phyloP scores from a whole-genome alignment of 2,888 invertebrate species.

The Heliconius aoede region DNA sequence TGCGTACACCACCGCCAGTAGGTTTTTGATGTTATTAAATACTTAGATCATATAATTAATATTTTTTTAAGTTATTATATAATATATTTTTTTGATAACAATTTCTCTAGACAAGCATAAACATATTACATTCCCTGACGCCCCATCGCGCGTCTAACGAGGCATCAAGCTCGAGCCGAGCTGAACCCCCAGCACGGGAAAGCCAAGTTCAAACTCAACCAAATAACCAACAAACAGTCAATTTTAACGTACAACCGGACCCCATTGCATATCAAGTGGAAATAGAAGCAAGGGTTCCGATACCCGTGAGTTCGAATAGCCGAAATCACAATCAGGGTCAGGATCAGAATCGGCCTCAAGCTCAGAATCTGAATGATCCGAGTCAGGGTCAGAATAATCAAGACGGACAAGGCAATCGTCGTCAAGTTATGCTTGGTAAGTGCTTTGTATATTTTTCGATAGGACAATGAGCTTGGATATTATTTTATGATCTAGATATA shows the following conservation, averaged over 20 bases:
- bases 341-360: conserved; percentile 26
- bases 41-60: neutral
- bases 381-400: conserved; percentile 39
- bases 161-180: conserved; percentile 16
- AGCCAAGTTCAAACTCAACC: conserved; percentile 43
- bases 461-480: neutral
- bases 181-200: conserved; percentile 17
- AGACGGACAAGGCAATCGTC: conserved; percentile 53
- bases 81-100: neutral
- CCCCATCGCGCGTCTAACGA: conserved; percentile 40
- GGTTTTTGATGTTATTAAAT: conserved; percentile 20
- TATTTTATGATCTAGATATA: neutral
- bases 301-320: conserved; percentile 63
- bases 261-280: conserved; percentile 68
- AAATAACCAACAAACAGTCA: conserved; percentile 58
- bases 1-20: conserved; percentile 62
- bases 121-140: conserved; percentile 61
- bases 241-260: conserved; percentile 53
- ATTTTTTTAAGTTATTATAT: neutral
- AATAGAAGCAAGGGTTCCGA: conserved; percentile 67
- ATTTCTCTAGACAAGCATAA: conserved; percentile 63
- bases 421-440: conserved; percentile 63
- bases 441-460: neutral
- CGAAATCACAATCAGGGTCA: conserved; percentile 36
- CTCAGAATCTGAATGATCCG: conserved; percentile 35